Conservation (phyloP, 2,797 vertebrate species). For the Chelonia mydas region DNA sequence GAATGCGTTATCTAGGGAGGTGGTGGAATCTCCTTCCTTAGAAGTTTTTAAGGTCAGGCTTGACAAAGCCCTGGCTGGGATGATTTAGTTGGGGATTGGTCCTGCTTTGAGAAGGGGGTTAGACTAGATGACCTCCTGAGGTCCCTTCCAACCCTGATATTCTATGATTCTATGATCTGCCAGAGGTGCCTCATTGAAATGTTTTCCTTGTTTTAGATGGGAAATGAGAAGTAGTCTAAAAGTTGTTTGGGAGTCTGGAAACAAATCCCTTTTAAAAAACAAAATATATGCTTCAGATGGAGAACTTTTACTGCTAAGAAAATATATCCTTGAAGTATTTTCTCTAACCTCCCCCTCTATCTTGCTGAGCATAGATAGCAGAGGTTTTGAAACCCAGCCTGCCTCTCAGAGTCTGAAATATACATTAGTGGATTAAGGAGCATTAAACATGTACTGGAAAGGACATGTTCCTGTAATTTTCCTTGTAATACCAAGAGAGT, state of each 20-base stretch:
- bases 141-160: no score
- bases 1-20: no score
- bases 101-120: no score
- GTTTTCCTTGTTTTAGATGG: not conserved
- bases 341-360: not conserved
- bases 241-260: not conserved
- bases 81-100: no score
- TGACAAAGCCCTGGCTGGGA: no score
- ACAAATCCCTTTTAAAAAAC: not conserved
- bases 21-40: no score
- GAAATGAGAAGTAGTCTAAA: not conserved
- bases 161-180: not conserved
- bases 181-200: not conserved
- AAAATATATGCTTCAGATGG: not conserved
- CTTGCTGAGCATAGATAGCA: not conserved
- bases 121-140: no score
- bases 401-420: not conserved
- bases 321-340: not conserved
- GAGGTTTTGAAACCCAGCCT: not conserved
- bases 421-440: not conserved
- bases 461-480: not conserved
- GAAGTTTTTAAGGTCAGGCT: no score
- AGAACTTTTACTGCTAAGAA: not conserved
- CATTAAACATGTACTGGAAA: conserved; percentile 35
- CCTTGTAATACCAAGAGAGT: conserved; percentile 23